Conservation (phyloP, 1,140 invertebrate species). For the Calephelis virginiensis region DNA sequence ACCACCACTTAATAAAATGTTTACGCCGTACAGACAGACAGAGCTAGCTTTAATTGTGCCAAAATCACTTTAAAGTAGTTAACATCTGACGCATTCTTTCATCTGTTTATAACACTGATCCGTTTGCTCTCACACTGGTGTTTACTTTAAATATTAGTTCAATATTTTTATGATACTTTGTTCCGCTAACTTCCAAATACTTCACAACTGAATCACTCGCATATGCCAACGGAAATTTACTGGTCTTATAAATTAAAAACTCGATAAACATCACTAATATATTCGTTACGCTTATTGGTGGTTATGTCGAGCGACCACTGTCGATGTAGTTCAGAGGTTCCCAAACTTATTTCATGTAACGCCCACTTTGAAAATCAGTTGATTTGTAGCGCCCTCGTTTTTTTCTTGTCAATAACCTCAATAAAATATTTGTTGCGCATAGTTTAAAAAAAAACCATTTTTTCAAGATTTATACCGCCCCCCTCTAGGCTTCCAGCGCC, state of each 20-base stretch:
- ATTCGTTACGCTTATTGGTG: too few relatives aligned
- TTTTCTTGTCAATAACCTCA: too few relatives aligned
- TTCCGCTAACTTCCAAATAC: constrained; percentile 2
- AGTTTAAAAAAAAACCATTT: too few relatives aligned
- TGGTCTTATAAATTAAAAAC: neutral
- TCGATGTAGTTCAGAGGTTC: too few relatives aligned
- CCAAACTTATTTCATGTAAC: too few relatives aligned
- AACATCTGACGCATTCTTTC: constrained; percentile 3
- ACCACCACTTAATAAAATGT: neutral
- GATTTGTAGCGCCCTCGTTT: too few relatives aligned
- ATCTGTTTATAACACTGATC: neutral
- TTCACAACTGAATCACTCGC: constrained; percentile 11
- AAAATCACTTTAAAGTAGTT: neutral
- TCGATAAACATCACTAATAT: neutral
- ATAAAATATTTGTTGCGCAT: too few relatives aligned
- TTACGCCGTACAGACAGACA: constrained; percentile 1
- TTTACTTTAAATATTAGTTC: constrained; percentile 12
- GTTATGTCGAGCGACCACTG: neutral
- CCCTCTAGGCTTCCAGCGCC: too few relatives aligned
- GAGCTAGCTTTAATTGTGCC: neutral
- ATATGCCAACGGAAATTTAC: constrained; percentile 12
- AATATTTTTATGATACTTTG: constrained; percentile 15
- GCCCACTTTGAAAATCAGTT: too few relatives aligned
- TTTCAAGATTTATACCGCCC: too few relatives aligned
- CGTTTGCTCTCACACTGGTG: neutral